Percentiles rank a stretch among this genome's conserved stretches.
Evolutionary conservation across 35 echinoderm and acorn worm species (phyloP).

Genomic region (Patiria miniata): DNA sequence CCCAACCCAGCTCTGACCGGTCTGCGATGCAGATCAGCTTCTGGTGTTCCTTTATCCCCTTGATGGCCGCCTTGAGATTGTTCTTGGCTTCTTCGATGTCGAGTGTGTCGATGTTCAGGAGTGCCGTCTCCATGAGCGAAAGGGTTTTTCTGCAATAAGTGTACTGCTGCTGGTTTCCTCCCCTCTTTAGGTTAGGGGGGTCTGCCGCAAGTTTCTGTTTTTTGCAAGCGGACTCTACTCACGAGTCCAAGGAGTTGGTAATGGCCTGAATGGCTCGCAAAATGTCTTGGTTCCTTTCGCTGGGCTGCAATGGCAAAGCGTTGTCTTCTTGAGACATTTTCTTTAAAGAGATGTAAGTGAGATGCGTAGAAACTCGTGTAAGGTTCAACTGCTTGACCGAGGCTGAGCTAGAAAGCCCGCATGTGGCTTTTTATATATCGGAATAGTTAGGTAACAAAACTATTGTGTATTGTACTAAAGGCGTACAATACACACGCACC

Average conservation of each 20-base stretch:
- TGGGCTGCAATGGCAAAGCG: background rate
- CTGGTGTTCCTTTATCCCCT: background rate
- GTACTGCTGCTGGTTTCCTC: background rate
- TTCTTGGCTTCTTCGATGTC: background rate
- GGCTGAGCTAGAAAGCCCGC: background rate
- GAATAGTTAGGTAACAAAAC: too few relatives aligned
- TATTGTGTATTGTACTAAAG: background rate
- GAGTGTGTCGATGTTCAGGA: background rate
- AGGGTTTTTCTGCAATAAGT: background rate
- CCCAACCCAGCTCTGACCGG: slow-evolving; percentile 33
- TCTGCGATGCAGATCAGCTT: slow-evolving; percentile 51
- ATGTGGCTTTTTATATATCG: background rate
- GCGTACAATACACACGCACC: background rate
- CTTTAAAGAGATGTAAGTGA: too few relatives aligned
- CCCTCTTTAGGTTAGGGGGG: background rate
- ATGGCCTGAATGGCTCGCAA: slow-evolving; percentile 4
- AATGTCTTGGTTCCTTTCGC: slow-evolving; percentile 1
- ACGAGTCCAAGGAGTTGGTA: background rate
- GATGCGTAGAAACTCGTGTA: background rate
- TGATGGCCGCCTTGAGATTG: too few relatives aligned
- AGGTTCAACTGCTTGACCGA: background rate
- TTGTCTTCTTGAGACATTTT: background rate
- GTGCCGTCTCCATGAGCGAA: background rate
- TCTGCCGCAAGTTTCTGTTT: background rate
- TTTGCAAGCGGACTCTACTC: slow-evolving; percentile 8